Evolutionary conservation across 2,888 invertebrate genomes (phyloP).

Genomic region (Anagyrus pseudococci): DNA sequence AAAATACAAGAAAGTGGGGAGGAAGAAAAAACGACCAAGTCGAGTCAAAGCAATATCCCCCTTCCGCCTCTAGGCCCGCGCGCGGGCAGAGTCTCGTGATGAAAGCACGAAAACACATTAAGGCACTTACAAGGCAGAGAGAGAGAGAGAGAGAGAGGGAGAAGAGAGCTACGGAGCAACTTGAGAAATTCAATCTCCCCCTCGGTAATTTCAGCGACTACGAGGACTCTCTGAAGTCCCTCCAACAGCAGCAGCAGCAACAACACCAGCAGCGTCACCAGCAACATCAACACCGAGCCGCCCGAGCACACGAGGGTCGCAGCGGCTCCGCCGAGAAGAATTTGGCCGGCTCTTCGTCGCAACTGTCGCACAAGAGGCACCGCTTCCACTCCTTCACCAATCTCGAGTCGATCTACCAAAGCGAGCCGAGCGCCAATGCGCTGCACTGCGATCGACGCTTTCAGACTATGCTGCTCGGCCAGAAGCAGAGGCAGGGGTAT

Average conservation of each 20-base stretch:
- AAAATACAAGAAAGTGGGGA: no score
- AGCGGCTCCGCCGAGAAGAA: constrained; percentile 37
- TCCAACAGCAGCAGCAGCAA: constrained; percentile 61
- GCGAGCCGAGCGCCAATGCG: constrained; percentile 44
- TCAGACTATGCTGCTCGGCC: constrained; percentile 30
- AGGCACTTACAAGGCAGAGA: background rate
- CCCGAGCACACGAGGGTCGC: constrained; percentile 29
- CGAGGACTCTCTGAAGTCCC: constrained; percentile 80
- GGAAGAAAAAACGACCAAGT: no score
- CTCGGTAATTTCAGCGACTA: constrained; percentile 69
- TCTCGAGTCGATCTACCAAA: constrained; percentile 51
- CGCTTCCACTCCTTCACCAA: constrained; percentile 55
- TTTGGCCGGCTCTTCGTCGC: constrained; percentile 35
- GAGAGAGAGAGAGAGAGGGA: background rate
- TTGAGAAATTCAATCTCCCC: constrained; percentile 12
- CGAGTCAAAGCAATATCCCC: no score
- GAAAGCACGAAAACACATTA: no score
- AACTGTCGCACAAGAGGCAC: constrained; percentile 46
- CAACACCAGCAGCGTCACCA: constrained; percentile 55
- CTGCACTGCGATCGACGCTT: constrained; percentile 19
- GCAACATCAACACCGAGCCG: constrained; percentile 45
- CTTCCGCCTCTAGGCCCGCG: no score
- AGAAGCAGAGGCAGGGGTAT: constrained; percentile 21
- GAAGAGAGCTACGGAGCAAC: background rate
- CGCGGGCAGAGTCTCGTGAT: no score